Percentiles rank a stretch among this genome's conserved stretches.
These are phyloP conservation scores for Gallinago paraguaiae DNA, from an alignment of 2,113 vertebrate species.

Conservation along the genomic window DNA sequence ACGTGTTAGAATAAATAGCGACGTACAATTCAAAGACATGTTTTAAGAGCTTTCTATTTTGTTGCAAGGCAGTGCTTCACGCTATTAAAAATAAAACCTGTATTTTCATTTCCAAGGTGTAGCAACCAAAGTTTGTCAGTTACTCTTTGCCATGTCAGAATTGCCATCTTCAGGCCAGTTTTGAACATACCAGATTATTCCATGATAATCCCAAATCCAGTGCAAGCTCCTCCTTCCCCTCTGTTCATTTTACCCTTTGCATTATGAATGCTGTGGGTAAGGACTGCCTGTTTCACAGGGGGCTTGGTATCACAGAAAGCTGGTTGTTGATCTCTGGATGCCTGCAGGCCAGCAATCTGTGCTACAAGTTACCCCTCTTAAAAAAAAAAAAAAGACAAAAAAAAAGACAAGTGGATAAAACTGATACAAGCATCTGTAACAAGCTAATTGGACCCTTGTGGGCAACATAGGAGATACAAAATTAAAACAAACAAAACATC, in stretches of 20 bases:
- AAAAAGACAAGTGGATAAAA: constrained; percentile 58
- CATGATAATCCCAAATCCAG: background rate
- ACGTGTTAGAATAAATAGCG: background rate
- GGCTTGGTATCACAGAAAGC: constrained; percentile 72
- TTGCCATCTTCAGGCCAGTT: constrained; percentile 41
- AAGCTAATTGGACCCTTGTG: constrained; percentile 81
- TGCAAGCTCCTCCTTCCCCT: constrained; percentile 8
- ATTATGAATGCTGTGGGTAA: constrained; percentile 68
- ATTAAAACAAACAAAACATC: constrained; percentile 76
- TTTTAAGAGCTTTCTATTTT: background rate
- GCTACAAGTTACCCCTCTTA: constrained; percentile 70
- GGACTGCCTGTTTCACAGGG: constrained; percentile 52
- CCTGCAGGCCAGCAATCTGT: constrained; percentile 80
- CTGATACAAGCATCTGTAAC: constrained; percentile 74
- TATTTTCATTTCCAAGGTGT: background rate
- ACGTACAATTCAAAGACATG: background rate
- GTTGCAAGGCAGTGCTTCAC: fast-evolving
- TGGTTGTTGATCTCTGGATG: constrained; percentile 78
- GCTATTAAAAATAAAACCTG: background rate
- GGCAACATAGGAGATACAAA: constrained; percentile 67
- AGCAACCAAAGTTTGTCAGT: background rate
- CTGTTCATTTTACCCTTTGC: background rate
- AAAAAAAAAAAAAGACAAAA: background rate
- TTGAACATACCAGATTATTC: background rate
- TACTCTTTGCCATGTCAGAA: constrained; percentile 24